These are phyloP conservation scores for Typhlichthys eigenmanni DNA, from an alignment of 2,797 vertebrate species.

Conservation along the genomic window DNA sequence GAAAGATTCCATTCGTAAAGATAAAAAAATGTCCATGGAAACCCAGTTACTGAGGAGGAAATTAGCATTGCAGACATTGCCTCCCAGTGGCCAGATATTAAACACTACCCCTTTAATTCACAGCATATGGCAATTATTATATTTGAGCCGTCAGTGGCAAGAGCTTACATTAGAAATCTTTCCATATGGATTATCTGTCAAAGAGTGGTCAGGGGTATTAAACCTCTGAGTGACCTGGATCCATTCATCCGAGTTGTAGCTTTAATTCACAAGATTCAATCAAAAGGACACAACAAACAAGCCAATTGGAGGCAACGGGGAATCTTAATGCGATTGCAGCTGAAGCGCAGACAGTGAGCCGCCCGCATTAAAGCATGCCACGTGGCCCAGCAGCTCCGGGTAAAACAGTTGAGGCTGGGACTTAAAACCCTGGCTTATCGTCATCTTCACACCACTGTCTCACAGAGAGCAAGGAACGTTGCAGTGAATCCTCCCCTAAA, in stretches of 20 bases:
- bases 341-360: constrained; percentile 81
- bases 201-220: constrained; percentile 44
- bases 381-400: constrained; percentile 78
- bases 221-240: constrained; percentile 53
- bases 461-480: constrained; percentile 70
- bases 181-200: constrained; percentile 16
- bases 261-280: constrained; percentile 73
- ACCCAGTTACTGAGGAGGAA: neutral
- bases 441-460: constrained; percentile 82
- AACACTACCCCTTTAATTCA: neutral
- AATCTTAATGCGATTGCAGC: constrained; percentile 83
- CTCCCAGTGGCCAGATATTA: neutral
- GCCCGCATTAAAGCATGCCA: constrained; percentile 81
- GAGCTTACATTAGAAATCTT: constrained; percentile 55
- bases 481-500: constrained; percentile 73
- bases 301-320: constrained; percentile 70
- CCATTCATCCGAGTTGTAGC: constrained; percentile 41
- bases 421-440: constrained; percentile 83
- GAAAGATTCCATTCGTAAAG: no score
- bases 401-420: constrained; percentile 84
- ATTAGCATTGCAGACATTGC: no score
- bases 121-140: neutral
- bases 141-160: constrained; percentile 28
- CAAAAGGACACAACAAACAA: constrained; percentile 74
- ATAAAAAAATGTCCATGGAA: no score